Conservation (phyloP, 2,797 vertebrate genomes). For the Selene dorsalis region DNA sequence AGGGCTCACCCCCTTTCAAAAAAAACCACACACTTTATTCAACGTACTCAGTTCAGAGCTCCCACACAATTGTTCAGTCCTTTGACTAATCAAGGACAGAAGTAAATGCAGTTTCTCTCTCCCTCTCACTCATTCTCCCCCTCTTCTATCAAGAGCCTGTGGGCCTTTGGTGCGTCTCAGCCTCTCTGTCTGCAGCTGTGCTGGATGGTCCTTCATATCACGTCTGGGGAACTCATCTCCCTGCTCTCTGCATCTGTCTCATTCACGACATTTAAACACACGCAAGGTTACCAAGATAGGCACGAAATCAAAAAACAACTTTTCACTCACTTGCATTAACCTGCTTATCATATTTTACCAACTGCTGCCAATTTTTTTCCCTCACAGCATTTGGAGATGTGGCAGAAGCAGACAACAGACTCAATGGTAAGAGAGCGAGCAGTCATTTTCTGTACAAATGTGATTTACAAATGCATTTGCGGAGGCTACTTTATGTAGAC, state of each 20-base stretch:
- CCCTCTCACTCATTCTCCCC: slow-evolving; percentile 14
- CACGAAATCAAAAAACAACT: slow-evolving; percentile 14
- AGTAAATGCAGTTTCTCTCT: slow-evolving; percentile 16
- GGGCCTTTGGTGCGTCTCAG: slow-evolving; percentile 20
- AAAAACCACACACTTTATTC: slow-evolving; percentile 19
- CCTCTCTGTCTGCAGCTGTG: slow-evolving; percentile 40
- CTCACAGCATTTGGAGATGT: not conserved
- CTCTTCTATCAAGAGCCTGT: slow-evolving; percentile 32
- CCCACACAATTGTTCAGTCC: slow-evolving; percentile 30
- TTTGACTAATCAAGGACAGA: slow-evolving; percentile 48
- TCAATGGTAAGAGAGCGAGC: slow-evolving; percentile 8
- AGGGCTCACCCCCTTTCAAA: slow-evolving; percentile 17
- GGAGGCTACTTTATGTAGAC: not conserved
- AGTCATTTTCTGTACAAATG: not conserved
- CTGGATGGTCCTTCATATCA: slow-evolving; percentile 30
- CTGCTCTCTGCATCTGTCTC: slow-evolving; percentile 22
- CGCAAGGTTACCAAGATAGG: not conserved
- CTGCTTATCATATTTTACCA: not conserved
- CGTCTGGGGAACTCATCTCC: slow-evolving; percentile 38
- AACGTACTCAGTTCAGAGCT: slow-evolving; percentile 24
- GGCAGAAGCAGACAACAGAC: not conserved
- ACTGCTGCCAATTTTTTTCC: not conserved
- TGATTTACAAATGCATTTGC: slow-evolving; percentile 1
- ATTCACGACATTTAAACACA: slow-evolving; percentile 13
- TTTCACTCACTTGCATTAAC: not conserved